Evolutionary conservation across 2,113 vertebrate genomes (phyloP).

Genomic region (Pelodiscus sinensis): DNA sequence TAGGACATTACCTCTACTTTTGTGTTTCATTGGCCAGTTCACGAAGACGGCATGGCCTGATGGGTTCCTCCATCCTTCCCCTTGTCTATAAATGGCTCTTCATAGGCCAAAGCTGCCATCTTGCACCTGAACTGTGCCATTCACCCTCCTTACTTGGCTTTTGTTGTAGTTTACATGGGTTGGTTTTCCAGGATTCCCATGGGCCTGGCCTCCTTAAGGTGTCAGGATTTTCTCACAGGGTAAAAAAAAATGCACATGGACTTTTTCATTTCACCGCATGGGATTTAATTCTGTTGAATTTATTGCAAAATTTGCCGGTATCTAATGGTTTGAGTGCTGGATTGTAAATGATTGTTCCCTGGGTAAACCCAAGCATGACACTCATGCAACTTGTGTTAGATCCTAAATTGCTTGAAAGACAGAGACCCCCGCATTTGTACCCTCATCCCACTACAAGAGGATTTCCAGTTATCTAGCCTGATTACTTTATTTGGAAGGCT

Average conservation of each 20-base stretch:
- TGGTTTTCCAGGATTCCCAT: background rate
- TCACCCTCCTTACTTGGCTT: background rate
- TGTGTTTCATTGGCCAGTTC: rapidly evolving
- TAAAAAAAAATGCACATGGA: background rate
- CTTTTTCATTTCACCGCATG: background rate
- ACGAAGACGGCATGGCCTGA: background rate
- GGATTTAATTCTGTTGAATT: background rate
- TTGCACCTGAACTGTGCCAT: background rate
- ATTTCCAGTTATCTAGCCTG: background rate
- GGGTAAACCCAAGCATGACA: background rate
- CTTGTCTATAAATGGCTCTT: background rate
- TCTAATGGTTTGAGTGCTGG: rapidly evolving
- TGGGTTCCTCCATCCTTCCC: background rate
- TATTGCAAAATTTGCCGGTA: background rate
- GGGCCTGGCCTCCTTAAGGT: background rate
- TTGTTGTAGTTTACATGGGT: background rate
- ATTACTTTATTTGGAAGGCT: background rate
- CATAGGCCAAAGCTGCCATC: background rate
- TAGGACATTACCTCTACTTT: background rate
- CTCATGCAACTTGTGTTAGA: background rate
- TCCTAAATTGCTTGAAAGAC: background rate
- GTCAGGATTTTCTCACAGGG: background rate
- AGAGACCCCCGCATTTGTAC: background rate
- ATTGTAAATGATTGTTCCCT: background rate
- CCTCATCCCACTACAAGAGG: background rate